These are phyloP conservation scores for Lacerta viridis DNA, from an alignment of 2,797 vertebrate species.

Conservation along the genomic window DNA sequence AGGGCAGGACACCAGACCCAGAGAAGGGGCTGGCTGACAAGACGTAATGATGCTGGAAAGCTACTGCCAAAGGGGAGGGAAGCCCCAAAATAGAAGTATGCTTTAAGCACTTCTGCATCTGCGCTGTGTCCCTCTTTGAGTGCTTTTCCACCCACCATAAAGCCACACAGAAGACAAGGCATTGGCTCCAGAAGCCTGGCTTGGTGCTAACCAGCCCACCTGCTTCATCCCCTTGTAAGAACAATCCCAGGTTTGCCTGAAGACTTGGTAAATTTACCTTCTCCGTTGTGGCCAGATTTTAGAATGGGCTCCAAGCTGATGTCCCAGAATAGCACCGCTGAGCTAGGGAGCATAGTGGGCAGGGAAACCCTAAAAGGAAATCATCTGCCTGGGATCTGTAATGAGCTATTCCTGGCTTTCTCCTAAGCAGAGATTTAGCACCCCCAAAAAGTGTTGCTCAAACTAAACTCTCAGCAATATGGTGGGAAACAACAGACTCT, in stretches of 20 bases:
- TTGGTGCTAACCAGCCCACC: not conserved
- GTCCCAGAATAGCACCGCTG: conserved; percentile 70
- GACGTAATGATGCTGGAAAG: not conserved
- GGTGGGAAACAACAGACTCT: not conserved
- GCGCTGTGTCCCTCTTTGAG: not conserved
- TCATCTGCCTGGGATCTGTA: conserved; percentile 49
- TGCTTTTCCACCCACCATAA: not conserved
- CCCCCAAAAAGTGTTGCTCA: conserved; percentile 58
- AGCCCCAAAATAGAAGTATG: conserved; percentile 50
- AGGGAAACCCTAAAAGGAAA: conserved; percentile 75
- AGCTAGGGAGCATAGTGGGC: conserved; percentile 40
- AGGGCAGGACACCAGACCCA: not conserved
- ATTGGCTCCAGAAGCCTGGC: not conserved
- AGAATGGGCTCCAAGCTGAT: conserved; percentile 39
- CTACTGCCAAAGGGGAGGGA: conserved; percentile 26
- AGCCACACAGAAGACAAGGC: not conserved
- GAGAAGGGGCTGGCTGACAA: conserved; percentile 16
- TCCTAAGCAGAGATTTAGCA: conserved; percentile 54
- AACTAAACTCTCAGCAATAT: conserved; percentile 3
- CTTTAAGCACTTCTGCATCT: not conserved
- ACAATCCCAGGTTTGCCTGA: not conserved
- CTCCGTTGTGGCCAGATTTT: conserved; percentile 51
- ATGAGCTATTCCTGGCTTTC: conserved; percentile 74
- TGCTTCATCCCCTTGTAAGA: not conserved
- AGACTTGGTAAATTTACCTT: not conserved